Conservation (phyloP, 2,113 vertebrate genomes). For the Psettodes erumei region DNA sequence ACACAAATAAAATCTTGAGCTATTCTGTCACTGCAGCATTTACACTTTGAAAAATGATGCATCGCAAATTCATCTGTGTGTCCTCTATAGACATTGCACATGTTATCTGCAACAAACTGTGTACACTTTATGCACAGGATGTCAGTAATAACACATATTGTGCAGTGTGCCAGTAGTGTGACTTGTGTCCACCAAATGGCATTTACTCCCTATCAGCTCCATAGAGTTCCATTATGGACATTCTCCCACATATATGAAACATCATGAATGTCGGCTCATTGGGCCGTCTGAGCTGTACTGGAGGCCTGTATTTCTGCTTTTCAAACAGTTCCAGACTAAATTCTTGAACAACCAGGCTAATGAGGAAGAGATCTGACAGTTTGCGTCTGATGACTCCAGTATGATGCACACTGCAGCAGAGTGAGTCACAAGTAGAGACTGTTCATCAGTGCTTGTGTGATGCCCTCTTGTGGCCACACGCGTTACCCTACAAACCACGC, state of each 20-base stretch:
- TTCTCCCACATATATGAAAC: neutral
- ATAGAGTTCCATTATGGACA: neutral
- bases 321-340: neutral
- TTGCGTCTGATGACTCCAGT: neutral
- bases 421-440: neutral
- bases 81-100: neutral
- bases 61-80: neutral
- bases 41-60: neutral
- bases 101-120: neutral
- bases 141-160: neutral
- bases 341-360: neutral
- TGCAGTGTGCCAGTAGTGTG: neutral
- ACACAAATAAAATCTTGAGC: neutral
- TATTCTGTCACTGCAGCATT: neutral
- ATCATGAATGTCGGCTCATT: neutral
- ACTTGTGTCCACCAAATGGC: neutral
- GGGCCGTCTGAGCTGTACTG: neutral
- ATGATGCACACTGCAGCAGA: neutral
- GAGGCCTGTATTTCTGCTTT: neutral
- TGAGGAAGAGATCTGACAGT: neutral
- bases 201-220: neutral
- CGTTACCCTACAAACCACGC: neutral
- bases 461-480: conserved; percentile 53
- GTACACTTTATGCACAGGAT: neutral
- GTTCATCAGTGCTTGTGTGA: conserved; percentile 13